These are phyloP conservation scores for Halcyon chelicuti DNA, from an alignment of 2,797 vertebrate genomes.

Conservation along the genomic window DNA sequence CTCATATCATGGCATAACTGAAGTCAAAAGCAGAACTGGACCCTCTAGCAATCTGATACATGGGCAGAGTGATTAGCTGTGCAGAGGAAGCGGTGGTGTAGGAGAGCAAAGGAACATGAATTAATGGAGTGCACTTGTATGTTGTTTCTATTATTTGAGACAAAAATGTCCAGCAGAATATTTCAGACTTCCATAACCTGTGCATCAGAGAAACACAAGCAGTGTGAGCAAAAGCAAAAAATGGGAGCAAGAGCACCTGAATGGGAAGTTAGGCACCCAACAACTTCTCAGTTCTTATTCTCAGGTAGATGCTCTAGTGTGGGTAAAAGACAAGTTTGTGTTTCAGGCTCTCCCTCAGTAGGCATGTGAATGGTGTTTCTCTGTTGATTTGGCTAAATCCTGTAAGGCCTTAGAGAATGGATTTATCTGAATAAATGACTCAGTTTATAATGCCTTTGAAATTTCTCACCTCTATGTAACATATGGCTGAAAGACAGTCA, in stretches of 20 bases:
- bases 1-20: neutral
- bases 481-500: neutral
- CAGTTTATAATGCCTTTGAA: neutral
- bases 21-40: neutral
- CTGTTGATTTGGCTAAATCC: neutral
- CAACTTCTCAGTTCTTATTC: neutral
- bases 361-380: rapidly evolving
- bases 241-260: neutral
- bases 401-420: neutral
- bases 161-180: neutral
- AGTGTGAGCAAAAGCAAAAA: neutral
- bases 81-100: neutral
- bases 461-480: neutral
- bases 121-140: neutral
- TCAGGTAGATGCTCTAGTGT: neutral
- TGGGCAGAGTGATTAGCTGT: neutral
- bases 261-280: neutral
- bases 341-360: neutral
- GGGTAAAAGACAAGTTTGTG: neutral
- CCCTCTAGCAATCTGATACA: neutral
- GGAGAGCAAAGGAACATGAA: neutral
- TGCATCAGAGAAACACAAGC: neutral
- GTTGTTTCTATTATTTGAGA: neutral
- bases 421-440: neutral
- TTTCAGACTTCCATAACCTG: neutral